Base-by-base conservation (phyloP, 2,888 invertebrate species). In the Scaeva pyrastri region DNA sequence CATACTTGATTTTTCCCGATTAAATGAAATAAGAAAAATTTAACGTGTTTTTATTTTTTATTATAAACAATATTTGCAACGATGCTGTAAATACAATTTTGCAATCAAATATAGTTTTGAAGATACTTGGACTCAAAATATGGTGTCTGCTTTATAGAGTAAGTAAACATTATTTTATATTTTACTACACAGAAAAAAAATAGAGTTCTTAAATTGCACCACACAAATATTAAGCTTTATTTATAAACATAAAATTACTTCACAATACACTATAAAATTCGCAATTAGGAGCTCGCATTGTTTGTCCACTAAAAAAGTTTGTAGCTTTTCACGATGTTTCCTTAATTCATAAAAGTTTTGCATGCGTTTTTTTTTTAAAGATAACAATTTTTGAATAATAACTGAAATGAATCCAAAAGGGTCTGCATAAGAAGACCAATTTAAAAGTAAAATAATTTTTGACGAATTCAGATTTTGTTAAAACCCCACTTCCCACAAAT, bases 21-120 rank as follows among this genome's bases (percentile, higher is more conserved):
- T 41, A 62, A 73, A 58, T 14, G n/a, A 52, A 41, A 26, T 1
- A 12, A n/a, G 26, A n/a, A 52, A 41, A 6, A 14, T 8, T 39
- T 62, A 52, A 26, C 8, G 56, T 74, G 50, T 62, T 39, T 45
- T 62, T 50, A 36, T 39, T 58, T 50, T 36, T 68, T 50, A n/a
- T n/a, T n/a, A 26, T 19, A 45, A 6, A 16, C 31, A 8, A 56
- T 52, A 39, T 45, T 16, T 74, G 58, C 41, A 58, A 14, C 23
- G 71, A 58, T 14, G 82, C 77, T 82, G 82, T 77, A 82, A 66
- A 82, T 82, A 82, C 72, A 71, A 77, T 14, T 45, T 48, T 60
- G 60, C 60, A 41, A 21, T 41, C 39, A 39, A 60, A 21, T 36
- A 31, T 60, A 60, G 31, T 39, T 60, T 41, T 41, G 60, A 60